Evolutionary conservation across 2,113 vertebrate genomes (phyloP), one percentile per base, ranked within the genome.

Genomic region (Carlito syrichta): DNA sequence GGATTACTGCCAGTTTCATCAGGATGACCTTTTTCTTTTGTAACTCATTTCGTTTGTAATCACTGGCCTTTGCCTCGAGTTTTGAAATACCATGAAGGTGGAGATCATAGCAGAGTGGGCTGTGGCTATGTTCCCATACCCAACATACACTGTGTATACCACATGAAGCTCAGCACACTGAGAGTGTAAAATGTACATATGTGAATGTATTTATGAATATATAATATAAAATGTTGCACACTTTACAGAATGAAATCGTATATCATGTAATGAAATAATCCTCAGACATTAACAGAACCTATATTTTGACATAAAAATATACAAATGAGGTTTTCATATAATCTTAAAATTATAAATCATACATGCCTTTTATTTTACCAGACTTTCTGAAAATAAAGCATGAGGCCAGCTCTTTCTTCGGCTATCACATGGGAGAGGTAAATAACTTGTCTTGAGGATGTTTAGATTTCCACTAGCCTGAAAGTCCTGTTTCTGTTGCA

Each of bases 141-240:
- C 16, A 45, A 8, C 23, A 56, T 30, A 7, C n/a, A n/a, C n/a
- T n/a, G n/a, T n/a, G n/a, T 43, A 9, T 16, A 23, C 23, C 23
- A 11, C 17, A 32, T 35, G 6, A 74, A 17, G 2, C 23, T 73
- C 12, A 66, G 30, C 4, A 27, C 38, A n/a, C 32, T 45, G 2
- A 17, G 2, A 71, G 1, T 5, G 16, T 40, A 50, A 35, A 56
- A 48, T 62, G 38, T 2, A 22, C 27, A 35, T 71, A 27, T 63
- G 12, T 43, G 25, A 45, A n/a, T 52, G 8, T 83, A 56, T 50
- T 25, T 78, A 58, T 27, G 17, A 78, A 71, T 62, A 19, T 13
- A 4, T 20, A 11, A 40, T 19, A 0, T 0, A 38, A n/a, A 43
- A 9, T 32, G 17, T 9, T 4, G 11, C 9, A 6, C 0, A 20